phyloP scores from a whole-genome alignment of 37 sponge, comb jelly and placozoan species.

The Chondrosia reniformis region DNA sequence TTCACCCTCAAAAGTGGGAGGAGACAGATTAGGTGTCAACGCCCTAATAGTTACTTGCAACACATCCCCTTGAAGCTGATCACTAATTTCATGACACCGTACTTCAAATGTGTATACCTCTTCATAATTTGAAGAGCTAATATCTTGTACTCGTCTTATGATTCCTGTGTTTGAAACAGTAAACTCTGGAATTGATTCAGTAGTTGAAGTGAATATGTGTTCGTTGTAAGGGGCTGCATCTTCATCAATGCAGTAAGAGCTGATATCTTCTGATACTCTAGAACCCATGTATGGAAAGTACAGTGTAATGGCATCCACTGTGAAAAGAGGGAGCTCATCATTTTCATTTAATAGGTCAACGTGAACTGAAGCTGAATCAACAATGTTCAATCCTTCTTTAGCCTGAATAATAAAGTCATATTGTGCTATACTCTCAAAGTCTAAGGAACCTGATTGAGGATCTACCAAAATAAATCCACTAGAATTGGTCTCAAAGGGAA shows the following conservation, averaged over 20 bases:
- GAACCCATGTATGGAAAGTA: neutral
- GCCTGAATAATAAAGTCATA: neutral
- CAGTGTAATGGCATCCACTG: neutral
- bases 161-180: neutral
- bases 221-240: conserved; percentile 3
- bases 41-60: neutral
- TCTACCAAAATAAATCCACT: neutral
- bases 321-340: conserved; percentile 21
- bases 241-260: neutral
- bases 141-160: neutral
- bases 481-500: no score
- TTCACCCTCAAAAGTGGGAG: neutral
- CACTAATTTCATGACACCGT: neutral
- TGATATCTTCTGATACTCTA: neutral
- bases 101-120: neutral
- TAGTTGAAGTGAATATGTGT: neutral
- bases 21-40: neutral
- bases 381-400: neutral
- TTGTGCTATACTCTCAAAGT: neutral
- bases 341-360: conserved; percentile 13
- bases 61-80: neutral
- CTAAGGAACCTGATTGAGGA: conserved; percentile 12
- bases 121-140: neutral
- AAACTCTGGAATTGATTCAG: neutral
- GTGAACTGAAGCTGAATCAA: conserved; percentile 11